Conservation (phyloP, 2,888 invertebrate genomes). For the Lithophane socia region DNA sequence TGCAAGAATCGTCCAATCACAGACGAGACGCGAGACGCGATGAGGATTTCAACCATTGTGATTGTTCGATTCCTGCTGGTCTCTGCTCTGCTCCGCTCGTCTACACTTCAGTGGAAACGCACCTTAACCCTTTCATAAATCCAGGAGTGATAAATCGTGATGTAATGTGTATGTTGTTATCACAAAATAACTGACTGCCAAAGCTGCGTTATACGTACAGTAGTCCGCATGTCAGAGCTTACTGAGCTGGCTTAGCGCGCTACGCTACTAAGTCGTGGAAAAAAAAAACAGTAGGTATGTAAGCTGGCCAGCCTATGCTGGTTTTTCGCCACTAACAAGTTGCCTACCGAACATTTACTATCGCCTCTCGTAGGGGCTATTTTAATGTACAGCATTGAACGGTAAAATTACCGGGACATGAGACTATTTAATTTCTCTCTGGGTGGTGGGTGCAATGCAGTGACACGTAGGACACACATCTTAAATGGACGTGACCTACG, state of each 20-base stretch:
- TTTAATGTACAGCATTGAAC: neutral
- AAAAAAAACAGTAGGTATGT: too few relatives aligned
- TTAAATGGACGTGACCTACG: constrained; percentile 8
- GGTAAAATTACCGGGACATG: neutral
- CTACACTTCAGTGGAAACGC: too few relatives aligned
- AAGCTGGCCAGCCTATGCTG: too few relatives aligned
- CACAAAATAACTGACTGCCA: too few relatives aligned
- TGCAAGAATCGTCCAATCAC: too few relatives aligned
- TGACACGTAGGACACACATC: constrained; percentile 18
- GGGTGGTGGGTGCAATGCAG: neutral
- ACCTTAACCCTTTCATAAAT: neutral
- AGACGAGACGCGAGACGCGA: too few relatives aligned
- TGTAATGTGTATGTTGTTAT: neutral
- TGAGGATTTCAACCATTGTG: too few relatives aligned
- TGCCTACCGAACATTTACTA: neutral
- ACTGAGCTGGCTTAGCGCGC: too few relatives aligned
- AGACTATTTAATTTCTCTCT: neutral
- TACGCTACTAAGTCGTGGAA: too few relatives aligned
- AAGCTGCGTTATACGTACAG: neutral
- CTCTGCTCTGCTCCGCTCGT: too few relatives aligned
- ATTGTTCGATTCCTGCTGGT: too few relatives aligned
- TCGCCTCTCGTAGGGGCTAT: neutral
- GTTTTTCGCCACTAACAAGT: too few relatives aligned
- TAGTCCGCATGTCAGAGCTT: neutral
- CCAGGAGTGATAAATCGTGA: neutral